These are phyloP conservation scores for Catagonus wagneri DNA, from an alignment of 2,113 vertebrate species.

Conservation along the genomic window DNA sequence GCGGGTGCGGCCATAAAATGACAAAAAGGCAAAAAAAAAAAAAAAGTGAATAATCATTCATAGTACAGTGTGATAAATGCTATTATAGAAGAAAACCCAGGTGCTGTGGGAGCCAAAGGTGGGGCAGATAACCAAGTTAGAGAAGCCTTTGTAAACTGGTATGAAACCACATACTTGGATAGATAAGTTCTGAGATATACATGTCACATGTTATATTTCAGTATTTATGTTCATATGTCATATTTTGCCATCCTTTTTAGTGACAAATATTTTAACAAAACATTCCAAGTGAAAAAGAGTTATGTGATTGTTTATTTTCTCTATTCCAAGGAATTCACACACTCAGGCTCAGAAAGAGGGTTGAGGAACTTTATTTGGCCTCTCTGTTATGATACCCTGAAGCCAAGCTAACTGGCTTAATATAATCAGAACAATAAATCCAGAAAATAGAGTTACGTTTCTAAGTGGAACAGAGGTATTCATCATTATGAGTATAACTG, in stretches of 20 bases:
- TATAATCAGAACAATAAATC: constrained; percentile 7
- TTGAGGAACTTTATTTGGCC: not conserved
- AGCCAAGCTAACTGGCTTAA: not conserved
- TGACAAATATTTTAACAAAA: not conserved
- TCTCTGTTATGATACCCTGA: not conserved
- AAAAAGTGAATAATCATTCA: not conserved
- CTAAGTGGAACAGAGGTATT: not conserved
- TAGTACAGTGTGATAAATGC: not conserved
- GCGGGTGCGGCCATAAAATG: too few species aligned
- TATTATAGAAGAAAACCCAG: not conserved
- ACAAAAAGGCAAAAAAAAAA: too few species aligned
- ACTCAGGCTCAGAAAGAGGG: not conserved
- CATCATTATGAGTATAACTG: not conserved
- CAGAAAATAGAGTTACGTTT: constrained; percentile 39
- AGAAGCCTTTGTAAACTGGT: not conserved
- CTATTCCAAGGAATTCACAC: not conserved
- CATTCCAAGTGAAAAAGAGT: not conserved
- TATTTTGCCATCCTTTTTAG: not conserved
- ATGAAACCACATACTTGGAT: not conserved
- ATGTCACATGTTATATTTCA: not conserved
- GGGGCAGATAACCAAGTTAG: not conserved
- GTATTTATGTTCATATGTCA: not conserved
- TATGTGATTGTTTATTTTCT: not conserved
- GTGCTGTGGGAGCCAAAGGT: not conserved
- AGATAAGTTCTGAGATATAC: constrained; percentile 14